These are phyloP conservation scores for Coracopsis vasa DNA, from an alignment of 2,113 vertebrate genomes.

Conservation along the genomic window DNA sequence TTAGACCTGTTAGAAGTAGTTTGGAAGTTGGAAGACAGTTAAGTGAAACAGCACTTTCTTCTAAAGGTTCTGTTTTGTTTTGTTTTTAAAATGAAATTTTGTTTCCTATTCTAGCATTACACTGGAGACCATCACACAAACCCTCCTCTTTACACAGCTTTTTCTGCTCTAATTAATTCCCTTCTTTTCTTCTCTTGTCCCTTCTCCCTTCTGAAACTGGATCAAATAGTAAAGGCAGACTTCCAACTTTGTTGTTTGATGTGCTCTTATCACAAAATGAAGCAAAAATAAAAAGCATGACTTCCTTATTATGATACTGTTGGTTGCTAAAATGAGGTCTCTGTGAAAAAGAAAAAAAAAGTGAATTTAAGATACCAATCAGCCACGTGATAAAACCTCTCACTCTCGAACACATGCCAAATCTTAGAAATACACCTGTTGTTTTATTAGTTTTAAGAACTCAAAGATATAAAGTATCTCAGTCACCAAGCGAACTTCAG, in stretches of 20 bases:
- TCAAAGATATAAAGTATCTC: constrained; percentile 25
- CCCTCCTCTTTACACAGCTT: background rate
- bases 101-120: constrained; percentile 3
- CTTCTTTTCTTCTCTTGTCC: background rate
- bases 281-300: background rate
- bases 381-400: background rate
- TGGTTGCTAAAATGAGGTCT: constrained; percentile 1
- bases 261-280: constrained; percentile 44
- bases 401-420: background rate
- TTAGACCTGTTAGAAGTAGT: background rate
- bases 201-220: constrained; percentile 8
- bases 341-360: background rate
- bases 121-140: constrained; percentile 11
- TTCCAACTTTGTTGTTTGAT: constrained; percentile 51
- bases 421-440: constrained; percentile 56
- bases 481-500: constrained; percentile 12
- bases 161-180: constrained; percentile 37
- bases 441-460: constrained; percentile 19
- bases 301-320: constrained; percentile 21
- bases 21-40: background rate
- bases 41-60: background rate
- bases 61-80: background rate
- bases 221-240: constrained; percentile 39
- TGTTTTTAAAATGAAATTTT: background rate
- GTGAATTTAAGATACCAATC: background rate